Evolutionary conservation across 1,140 invertebrate species (phyloP).

Genomic region (Drosophila aff.): DNA sequence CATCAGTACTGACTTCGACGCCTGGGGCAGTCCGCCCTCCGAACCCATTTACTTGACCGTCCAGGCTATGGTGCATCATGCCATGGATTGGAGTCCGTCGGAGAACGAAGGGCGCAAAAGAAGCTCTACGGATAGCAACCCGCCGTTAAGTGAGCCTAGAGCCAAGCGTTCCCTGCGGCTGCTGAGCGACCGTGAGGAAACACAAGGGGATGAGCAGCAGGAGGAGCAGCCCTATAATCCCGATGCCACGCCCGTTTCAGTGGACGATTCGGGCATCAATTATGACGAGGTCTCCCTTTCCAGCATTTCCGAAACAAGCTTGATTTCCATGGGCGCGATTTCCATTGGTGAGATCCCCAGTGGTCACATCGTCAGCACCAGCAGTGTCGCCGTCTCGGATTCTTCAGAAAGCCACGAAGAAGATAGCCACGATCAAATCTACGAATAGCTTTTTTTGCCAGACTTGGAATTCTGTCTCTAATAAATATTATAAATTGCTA

Average conservation of each 20-base stretch:
- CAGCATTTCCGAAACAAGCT: constrained; percentile 27
- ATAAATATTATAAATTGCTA: neutral
- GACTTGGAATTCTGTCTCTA: neutral
- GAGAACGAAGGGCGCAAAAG: constrained; percentile 16
- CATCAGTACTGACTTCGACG: too few relatives aligned
- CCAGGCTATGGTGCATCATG: constrained; percentile 58
- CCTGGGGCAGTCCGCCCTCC: constrained; percentile 36
- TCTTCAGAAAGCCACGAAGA: constrained; percentile 14
- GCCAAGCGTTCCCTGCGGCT: constrained; percentile 18
- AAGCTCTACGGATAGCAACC: neutral
- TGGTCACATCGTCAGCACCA: constrained; percentile 63
- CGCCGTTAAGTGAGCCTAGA: neutral
- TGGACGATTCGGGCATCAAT: constrained; percentile 55
- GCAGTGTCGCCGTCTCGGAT: constrained; percentile 66
- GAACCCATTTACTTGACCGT: constrained; percentile 37
- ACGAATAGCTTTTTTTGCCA: neutral
- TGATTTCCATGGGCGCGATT: constrained; percentile 47
- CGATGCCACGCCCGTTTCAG: constrained; percentile 41
- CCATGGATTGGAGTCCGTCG: constrained; percentile 63
- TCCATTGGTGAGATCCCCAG: constrained; percentile 73
- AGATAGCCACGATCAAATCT: neutral
- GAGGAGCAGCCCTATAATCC: neutral
- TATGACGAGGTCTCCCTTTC: constrained; percentile 46
- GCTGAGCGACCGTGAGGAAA: neutral
- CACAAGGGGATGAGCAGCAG: neutral